These are phyloP conservation scores for Peromyscus polionotus DNA, from an alignment of 2,113 vertebrate genomes.

Conservation along the genomic window DNA sequence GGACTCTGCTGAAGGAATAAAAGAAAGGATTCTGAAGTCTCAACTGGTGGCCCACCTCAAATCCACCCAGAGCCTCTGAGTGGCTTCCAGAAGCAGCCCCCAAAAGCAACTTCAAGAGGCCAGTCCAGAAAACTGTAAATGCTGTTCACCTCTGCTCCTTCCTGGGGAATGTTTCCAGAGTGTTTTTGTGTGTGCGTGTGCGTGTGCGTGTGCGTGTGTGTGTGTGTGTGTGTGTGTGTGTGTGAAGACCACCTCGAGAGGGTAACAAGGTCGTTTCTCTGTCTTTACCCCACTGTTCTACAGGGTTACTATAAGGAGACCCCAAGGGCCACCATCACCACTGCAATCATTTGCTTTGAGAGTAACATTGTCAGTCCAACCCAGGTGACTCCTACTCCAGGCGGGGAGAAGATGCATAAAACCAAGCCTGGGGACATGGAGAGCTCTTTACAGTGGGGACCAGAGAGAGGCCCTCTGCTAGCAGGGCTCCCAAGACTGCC, in stretches of 20 bases:
- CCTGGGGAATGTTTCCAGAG: not conserved
- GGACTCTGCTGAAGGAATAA: constrained; percentile 53
- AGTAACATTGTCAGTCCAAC: constrained; percentile 17
- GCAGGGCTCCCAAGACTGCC: not conserved
- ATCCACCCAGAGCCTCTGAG: not conserved
- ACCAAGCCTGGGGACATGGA: not conserved
- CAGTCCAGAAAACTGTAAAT: not conserved
- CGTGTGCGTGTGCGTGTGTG: not conserved
- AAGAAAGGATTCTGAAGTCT: constrained; percentile 66
- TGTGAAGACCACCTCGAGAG: not conserved
- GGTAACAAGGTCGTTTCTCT: not conserved
- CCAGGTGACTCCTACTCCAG: not conserved
- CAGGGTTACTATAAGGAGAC: not conserved
- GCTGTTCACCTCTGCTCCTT: not conserved
- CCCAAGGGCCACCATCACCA: too few species aligned
- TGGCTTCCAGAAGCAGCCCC: not conserved
- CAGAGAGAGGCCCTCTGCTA: not conserved
- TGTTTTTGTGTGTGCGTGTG: too few species aligned
- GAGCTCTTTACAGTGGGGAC: not conserved
- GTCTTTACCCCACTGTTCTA: not conserved
- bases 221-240: not conserved
- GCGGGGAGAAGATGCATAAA: not conserved
- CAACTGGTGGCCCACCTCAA: constrained; percentile 19
- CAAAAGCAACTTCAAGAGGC: constrained; percentile 1
- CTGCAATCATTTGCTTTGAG: not conserved